A percentile compares a stretch with the other conserved stretches of the same genome.
Conservation (phyloP, 1,140 invertebrate genomes). For the Euwallacea similis region DNA sequence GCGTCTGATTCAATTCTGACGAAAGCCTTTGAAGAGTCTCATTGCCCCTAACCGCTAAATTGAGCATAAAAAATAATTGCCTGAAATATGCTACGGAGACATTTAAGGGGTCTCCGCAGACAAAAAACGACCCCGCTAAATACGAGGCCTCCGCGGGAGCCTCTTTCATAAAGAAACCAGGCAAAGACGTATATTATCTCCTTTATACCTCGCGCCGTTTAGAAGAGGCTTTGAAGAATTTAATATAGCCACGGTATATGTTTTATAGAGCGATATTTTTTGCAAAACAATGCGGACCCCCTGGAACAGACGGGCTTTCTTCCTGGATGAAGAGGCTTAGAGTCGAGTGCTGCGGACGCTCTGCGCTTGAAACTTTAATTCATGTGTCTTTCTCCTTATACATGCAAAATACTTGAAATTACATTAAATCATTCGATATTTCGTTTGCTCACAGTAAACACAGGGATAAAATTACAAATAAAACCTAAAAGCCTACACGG, state of each 20-base stretch:
- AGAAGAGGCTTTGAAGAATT: conserved; percentile 36
- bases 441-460: no score
- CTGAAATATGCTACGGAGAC: conserved; percentile 20
- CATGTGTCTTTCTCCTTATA: neutral
- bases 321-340: conserved; percentile 13
- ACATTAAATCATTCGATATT: no score
- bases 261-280: conserved; percentile 46
- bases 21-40: conserved; percentile 11
- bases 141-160: conserved; percentile 8
- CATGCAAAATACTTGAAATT: neutral
- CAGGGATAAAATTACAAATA: neutral
- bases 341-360: conserved; percentile 5
- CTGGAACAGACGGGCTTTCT: conserved; percentile 11
- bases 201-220: conserved; percentile 38
- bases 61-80: conserved; percentile 27
- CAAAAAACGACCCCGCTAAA: conserved; percentile 27
- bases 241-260: conserved; percentile 42
- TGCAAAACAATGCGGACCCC: conserved; percentile 37
- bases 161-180: conserved; percentile 33
- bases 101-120: conserved; percentile 1
- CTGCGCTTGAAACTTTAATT: neutral
- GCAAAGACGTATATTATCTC: conserved; percentile 33
- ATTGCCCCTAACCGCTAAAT: conserved; percentile 5
- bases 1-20: conserved; percentile 14
- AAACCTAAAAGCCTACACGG: neutral